Conservation (phyloP, 2,888 invertebrate species). For the Scaptomyza polygonia region DNA sequence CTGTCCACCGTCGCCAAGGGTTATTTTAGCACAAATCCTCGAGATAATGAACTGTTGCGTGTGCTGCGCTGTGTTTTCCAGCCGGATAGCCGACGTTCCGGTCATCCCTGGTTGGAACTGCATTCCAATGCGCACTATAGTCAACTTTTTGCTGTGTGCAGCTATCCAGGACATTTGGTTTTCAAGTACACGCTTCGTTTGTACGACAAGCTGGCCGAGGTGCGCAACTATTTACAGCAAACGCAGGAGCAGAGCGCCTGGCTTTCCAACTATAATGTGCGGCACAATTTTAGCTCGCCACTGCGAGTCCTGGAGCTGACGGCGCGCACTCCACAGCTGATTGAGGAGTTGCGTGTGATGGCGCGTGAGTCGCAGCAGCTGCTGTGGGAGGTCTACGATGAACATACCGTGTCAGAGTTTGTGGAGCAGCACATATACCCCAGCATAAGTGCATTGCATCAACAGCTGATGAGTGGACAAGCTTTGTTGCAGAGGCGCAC, state of each 20-base stretch:
- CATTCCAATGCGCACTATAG: slow-evolving; percentile 87
- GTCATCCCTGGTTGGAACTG: slow-evolving; percentile 86
- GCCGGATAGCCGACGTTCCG: slow-evolving; percentile 82
- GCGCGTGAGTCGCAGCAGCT: slow-evolving; percentile 86
- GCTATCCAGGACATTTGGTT: slow-evolving; percentile 87
- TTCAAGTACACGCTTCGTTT: slow-evolving; percentile 85
- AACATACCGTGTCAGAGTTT: slow-evolving; percentile 87
- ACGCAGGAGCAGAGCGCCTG: slow-evolving; percentile 85
- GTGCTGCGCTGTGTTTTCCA: slow-evolving; percentile 86
- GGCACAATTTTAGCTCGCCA: slow-evolving; percentile 89
- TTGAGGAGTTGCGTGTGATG: slow-evolving; percentile 86
- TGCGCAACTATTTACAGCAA: slow-evolving; percentile 81
- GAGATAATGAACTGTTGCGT: slow-evolving; percentile 84
- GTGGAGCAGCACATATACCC: slow-evolving; percentile 88
- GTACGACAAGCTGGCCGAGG: slow-evolving; percentile 83
- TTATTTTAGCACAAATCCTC: slow-evolving; percentile 86
- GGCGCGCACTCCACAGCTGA: slow-evolving; percentile 86
- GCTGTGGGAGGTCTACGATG: slow-evolving; percentile 87
- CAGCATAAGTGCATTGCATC: slow-evolving; percentile 84
- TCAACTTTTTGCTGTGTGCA: slow-evolving; percentile 87
- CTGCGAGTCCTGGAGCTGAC: slow-evolving; percentile 87
- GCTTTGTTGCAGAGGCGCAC: slow-evolving; percentile 85
- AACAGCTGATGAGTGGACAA: slow-evolving; percentile 86
- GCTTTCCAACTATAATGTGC: slow-evolving; percentile 89
- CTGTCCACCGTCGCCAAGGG: slow-evolving; percentile 87